A percentile compares a stretch with the other conserved stretches of the same genome.
phyloP scores from a whole-genome alignment of 2,113 vertebrate genomes.

The Siphamia tubifer region DNA sequence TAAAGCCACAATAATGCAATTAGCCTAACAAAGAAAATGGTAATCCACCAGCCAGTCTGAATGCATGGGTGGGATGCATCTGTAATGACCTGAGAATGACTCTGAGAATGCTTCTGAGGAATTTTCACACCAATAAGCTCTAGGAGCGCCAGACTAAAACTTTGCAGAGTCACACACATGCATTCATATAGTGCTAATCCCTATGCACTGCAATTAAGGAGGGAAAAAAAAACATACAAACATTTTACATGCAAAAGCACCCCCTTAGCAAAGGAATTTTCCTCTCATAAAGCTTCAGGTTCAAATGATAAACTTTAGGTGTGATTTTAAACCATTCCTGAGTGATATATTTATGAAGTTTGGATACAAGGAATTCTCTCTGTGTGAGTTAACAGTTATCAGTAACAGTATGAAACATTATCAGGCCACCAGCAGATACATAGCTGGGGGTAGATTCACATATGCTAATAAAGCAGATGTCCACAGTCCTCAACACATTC shows the following conservation, averaged over 20 bases:
- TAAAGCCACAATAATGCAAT: conserved; percentile 62
- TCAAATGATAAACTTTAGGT: neutral
- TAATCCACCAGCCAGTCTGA: conserved; percentile 60
- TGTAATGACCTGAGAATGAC: conserved; percentile 69
- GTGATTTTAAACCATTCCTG: neutral
- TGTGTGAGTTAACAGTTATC: conserved; percentile 37
- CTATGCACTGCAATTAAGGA: neutral
- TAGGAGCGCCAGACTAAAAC: conserved; percentile 48
- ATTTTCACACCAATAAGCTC: conserved; percentile 71
- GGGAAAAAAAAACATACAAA: neutral
- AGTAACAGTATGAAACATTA: conserved; percentile 40
- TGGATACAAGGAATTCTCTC: neutral
- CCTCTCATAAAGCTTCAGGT: neutral
- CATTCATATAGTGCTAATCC: conserved; percentile 31
- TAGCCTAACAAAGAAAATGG: conserved; percentile 75
- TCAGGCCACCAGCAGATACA: conserved; percentile 78
- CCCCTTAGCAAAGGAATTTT: neutral
- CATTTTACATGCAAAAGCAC: conserved; percentile 14
- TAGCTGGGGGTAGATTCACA: conserved; percentile 68
- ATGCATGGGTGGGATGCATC: conserved; percentile 73
- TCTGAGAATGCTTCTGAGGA: conserved; percentile 54
- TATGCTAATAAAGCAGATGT: conserved; percentile 84
- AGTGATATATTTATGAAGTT: neutral
- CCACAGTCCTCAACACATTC: conserved; percentile 76
- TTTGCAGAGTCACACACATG: conserved; percentile 9